Conservation (phyloP, 2,113 vertebrate genomes). For the Carassius carassius region DNA sequence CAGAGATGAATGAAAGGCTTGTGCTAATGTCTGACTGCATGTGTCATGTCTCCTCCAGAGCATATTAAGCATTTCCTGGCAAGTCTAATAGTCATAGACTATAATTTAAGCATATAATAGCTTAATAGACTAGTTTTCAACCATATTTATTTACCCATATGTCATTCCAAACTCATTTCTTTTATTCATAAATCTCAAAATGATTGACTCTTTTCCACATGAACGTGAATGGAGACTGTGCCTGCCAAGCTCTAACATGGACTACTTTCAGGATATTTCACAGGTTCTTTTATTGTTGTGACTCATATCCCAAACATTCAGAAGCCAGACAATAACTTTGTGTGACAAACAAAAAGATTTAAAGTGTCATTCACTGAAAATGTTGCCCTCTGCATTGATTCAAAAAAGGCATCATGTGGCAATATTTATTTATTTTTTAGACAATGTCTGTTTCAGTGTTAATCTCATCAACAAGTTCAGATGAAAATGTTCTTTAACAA, state of each 20-base stretch:
- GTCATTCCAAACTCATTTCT: not conserved
- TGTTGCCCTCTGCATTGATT: not conserved
- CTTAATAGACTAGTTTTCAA: not conserved
- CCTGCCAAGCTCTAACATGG: not conserved
- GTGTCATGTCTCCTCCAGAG: not conserved
- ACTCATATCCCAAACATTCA: not conserved
- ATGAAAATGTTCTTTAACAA: not conserved
- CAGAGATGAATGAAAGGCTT: constrained; percentile 29
- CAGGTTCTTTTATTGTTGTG: not conserved
- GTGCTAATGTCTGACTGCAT: constrained; percentile 4
- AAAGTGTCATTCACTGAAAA: not conserved
- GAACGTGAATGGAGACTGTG: not conserved
- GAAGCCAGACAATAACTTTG: not conserved
- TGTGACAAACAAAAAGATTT: not conserved
- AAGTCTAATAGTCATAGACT: not conserved
- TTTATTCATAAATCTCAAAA: not conserved
- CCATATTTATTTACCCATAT: not conserved
- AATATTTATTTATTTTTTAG: no score
- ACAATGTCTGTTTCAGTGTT: not conserved
- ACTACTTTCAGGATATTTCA: not conserved
- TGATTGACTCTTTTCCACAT: not conserved
- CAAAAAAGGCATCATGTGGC: not conserved
- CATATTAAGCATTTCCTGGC: constrained; percentile 12
- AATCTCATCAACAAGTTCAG: no score
- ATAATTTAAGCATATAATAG: not conserved